phyloP scores from a whole-genome alignment of 2,888 invertebrate species.

The Ochropacha duplaris region DNA sequence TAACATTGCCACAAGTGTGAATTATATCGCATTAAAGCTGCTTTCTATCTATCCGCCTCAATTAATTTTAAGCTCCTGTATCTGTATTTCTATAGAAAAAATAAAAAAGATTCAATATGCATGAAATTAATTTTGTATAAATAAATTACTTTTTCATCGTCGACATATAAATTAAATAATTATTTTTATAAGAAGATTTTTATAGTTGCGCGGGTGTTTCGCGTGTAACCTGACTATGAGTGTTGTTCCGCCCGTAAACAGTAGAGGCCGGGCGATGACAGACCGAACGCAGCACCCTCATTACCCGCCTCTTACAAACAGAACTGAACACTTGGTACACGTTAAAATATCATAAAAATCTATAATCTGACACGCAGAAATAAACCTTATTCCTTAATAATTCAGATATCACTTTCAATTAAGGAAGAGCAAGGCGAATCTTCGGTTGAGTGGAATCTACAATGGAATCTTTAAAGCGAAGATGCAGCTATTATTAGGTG shows the following conservation, averaged over 20 bases:
- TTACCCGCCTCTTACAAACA: conserved; percentile 68
- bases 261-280: conserved; percentile 62
- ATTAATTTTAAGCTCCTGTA: conserved; percentile 7
- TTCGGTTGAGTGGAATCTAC: conserved; percentile 53
- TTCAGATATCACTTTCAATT: conserved; percentile 24
- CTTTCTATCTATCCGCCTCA: not conserved
- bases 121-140: conserved; percentile 23
- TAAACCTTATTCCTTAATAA: conserved; percentile 30
- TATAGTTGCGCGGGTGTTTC: conserved; percentile 50
- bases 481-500: conserved; percentile 80
- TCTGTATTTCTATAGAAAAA: conserved; percentile 1
- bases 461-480: conserved; percentile 73
- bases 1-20: not conserved
- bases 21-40: not conserved
- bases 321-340: conserved; percentile 51
- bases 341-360: conserved; percentile 67
- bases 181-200: conserved; percentile 42
- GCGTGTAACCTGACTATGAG: conserved; percentile 54
- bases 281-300: conserved; percentile 70
- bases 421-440: conserved; percentile 32
- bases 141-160: conserved; percentile 41
- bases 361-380: conserved; percentile 27
- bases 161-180: conserved; percentile 44
- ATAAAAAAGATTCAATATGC: conserved; percentile 18
- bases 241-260: conserved; percentile 64